Conservation (phyloP, 2,888 invertebrate species). For the Cheilosia vernalis region DNA sequence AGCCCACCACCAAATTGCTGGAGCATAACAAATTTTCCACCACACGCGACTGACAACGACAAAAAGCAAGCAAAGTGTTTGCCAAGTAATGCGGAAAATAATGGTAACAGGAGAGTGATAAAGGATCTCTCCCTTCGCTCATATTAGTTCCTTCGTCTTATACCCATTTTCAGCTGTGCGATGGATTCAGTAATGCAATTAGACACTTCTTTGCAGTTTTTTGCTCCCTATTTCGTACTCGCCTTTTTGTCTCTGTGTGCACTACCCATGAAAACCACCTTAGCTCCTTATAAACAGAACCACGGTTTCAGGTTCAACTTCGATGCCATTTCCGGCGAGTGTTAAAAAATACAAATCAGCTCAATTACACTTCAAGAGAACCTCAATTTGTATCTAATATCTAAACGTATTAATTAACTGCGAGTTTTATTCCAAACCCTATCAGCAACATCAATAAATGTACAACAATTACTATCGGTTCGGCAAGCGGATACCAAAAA, state of each 20-base stretch:
- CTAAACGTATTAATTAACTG: constrained; percentile 58
- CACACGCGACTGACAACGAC: neutral
- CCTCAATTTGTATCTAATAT: constrained; percentile 19
- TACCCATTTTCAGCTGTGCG: constrained; percentile 15
- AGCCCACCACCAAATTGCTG: neutral
- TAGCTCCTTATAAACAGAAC: neutral
- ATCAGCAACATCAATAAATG: constrained; percentile 47
- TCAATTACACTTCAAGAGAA: constrained; percentile 24
- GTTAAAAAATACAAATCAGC: constrained; percentile 21
- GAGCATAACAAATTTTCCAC: neutral
- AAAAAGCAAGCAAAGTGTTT: constrained; percentile 49
- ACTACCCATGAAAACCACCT: constrained; percentile 14
- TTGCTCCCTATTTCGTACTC: neutral
- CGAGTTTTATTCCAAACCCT: constrained; percentile 40
- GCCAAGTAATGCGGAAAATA: constrained; percentile 62
- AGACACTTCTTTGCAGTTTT: constrained; percentile 41
- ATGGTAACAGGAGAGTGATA: constrained; percentile 58
- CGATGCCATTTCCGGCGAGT: neutral
- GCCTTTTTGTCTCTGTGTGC: neutral
- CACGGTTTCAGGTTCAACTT: neutral
- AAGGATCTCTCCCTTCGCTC: constrained; percentile 46
- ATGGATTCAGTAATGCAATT: constrained; percentile 45
- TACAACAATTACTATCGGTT: constrained; percentile 30
- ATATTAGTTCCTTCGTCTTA: constrained; percentile 38
- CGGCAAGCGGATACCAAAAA: constrained; percentile 24